Base-by-base conservation (phyloP, 2,113 vertebrate genomes). In the Saccopteryx leptura region DNA sequence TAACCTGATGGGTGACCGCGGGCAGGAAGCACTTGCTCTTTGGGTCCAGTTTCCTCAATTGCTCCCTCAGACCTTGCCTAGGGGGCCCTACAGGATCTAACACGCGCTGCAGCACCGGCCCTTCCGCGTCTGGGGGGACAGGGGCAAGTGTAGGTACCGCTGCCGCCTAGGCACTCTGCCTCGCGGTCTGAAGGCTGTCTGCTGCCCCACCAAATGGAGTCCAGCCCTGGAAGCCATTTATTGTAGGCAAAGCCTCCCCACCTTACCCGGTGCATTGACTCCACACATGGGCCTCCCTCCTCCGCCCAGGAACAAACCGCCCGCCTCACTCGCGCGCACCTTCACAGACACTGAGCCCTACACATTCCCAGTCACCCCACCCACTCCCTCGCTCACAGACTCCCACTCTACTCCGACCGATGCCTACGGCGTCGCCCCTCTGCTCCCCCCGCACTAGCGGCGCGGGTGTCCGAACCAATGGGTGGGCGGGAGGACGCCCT, bases 401-500 rank as follows among this genome's bases (percentile, higher is more conserved):
- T 18, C 78, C 18, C 54, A 66, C 84, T 14, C 54, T 21, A 9
- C 24, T 28, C 33, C 18, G 10, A 23, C 48, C 83, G 71, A 50
- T 12, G 88, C 46, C 75, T 24, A 0, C 2, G 56, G 28, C 31
- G 78, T 87, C 58, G 79, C 48, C 78, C 9, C 23, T 39, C 86
- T 2, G 14, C 14, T 2, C 13, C 21, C 7, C 6, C 7, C 0
- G 2, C 63, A 9, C 48, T 0, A 1, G 23, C 0, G 4, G 1
- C 1, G 5, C 18, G 0, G 12, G 39, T 39, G 39, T 2, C 39
- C 39, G 39, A 39, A 39, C 39, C 39, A 39, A 39, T 39, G 39
- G 39, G 39, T 39, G 39, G 39, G 39, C 39, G 39, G 39, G 39
- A 39, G 39, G 39, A 39, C 39, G 39, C 39, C 60, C 82, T 10